Conservation (phyloP, 2,113 vertebrate genomes). For the Aspiorhynchus laticeps region DNA sequence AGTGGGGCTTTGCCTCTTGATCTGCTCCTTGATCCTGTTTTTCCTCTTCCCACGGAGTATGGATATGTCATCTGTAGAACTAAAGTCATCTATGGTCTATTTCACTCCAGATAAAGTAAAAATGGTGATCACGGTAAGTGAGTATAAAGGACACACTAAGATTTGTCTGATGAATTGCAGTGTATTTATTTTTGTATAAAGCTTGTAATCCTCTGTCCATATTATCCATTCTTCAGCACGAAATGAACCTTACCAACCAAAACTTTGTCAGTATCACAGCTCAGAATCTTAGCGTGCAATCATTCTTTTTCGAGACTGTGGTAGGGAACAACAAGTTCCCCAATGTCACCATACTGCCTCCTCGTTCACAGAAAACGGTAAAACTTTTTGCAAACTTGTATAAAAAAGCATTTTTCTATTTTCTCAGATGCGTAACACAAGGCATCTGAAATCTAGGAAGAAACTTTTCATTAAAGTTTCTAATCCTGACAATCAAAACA, state of each 20-base stretch:
- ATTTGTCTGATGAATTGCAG: background rate
- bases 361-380: constrained; percentile 75
- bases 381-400: constrained; percentile 51
- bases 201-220: background rate
- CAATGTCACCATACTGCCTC: constrained; percentile 69
- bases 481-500: background rate
- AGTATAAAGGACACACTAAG: background rate
- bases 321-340: constrained; percentile 71
- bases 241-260: constrained; percentile 82
- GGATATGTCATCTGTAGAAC: constrained; percentile 82
- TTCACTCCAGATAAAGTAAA: constrained; percentile 66
- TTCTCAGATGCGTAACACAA: background rate
- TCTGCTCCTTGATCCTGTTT: constrained; percentile 89
- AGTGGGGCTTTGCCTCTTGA: constrained; percentile 81
- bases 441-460: background rate
- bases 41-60: constrained; percentile 96
- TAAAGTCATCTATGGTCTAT: constrained; percentile 86
- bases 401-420: background rate
- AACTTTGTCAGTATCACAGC: constrained; percentile 81
- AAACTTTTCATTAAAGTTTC: too few relatives aligned
- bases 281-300: constrained; percentile 74
- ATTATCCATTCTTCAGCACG: constrained; percentile 69
- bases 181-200: background rate
- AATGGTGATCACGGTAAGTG: constrained; percentile 71
- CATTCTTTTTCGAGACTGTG: constrained; percentile 72